A percentile compares a stretch with the other conserved stretches of the same genome.
These are phyloP conservation scores for Gortyna flavago DNA, from an alignment of 2,888 invertebrate genomes.

Conservation along the genomic window DNA sequence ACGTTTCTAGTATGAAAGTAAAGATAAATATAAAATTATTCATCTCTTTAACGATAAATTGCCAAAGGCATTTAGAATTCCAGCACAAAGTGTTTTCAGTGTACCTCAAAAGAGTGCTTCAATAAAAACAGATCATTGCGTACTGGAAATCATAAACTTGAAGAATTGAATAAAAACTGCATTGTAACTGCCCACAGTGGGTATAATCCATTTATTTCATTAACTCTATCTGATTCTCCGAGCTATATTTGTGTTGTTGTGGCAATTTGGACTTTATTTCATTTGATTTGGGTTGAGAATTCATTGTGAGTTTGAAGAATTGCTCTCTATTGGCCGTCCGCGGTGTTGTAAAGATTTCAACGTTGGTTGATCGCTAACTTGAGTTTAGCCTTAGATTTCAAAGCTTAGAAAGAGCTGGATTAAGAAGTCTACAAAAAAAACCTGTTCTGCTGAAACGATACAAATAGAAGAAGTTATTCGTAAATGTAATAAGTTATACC, in stretches of 20 bases:
- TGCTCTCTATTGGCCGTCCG: slow-evolving; percentile 68
- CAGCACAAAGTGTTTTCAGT: slow-evolving; percentile 19
- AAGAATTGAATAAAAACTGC: slow-evolving; percentile 61
- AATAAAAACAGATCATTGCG: slow-evolving; percentile 56
- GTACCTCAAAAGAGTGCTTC: slow-evolving; percentile 6
- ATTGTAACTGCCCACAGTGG: slow-evolving; percentile 65
- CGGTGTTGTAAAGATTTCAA: slow-evolving; percentile 74
- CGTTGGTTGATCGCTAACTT: slow-evolving; percentile 65
- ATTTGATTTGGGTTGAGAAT: slow-evolving; percentile 40
- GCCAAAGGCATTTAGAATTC: background rate
- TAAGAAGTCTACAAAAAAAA: background rate
- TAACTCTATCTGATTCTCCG: slow-evolving; percentile 66
- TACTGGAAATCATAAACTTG: slow-evolving; percentile 62
- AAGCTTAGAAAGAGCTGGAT: slow-evolving; percentile 41
- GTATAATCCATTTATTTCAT: slow-evolving; percentile 77
- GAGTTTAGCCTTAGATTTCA: slow-evolving; percentile 51
- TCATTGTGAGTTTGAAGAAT: slow-evolving; percentile 50
- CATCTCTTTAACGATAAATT: background rate
- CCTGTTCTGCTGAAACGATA: background rate
- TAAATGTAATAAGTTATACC: background rate
- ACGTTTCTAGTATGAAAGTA: background rate
- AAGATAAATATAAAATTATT: background rate
- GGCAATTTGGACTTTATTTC: slow-evolving; percentile 33
- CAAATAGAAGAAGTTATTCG: background rate
- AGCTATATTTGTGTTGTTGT: slow-evolving; percentile 17